These are phyloP conservation scores for Syrista parreyssii DNA, from an alignment of 2,888 invertebrate genomes.

Conservation along the genomic window DNA sequence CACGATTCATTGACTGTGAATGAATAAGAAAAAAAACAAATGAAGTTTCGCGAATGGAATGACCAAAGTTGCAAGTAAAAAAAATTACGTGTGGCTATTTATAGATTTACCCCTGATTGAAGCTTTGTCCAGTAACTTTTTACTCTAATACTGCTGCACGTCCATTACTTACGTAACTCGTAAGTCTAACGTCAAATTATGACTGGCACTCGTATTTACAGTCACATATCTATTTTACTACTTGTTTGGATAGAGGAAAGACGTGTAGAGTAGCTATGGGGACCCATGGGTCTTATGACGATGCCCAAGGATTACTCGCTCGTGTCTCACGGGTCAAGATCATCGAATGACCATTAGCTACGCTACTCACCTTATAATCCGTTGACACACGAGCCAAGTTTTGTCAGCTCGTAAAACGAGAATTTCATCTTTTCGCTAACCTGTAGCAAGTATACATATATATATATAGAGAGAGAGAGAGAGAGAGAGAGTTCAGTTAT, in stretches of 20 bases:
- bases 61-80: neutral
- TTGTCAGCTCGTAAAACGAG: conserved; percentile 5
- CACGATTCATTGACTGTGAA: neutral
- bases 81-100: neutral
- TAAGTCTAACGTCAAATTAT: neutral
- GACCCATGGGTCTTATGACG: neutral
- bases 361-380: conserved; percentile 53
- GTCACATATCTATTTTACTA: conserved; percentile 42
- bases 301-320: conserved; percentile 50
- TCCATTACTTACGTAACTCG: neutral
- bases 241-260: conserved; percentile 18
- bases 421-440: neutral
- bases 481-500: neutral
- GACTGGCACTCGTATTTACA: conserved; percentile 34
- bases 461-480: neutral
- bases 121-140: neutral
- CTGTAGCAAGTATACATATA: neutral
- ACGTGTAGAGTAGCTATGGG: neutral
- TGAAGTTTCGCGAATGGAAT: neutral
- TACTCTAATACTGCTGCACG: neutral
- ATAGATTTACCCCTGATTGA: neutral
- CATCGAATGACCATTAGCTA: conserved; percentile 51
- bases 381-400: conserved; percentile 36
- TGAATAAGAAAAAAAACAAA: neutral
- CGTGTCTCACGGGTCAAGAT: conserved; percentile 59